Evolutionary conservation across 1,140 invertebrate species (phyloP), one percentile per base, ranked within the genome.

Genomic region (Caenorhabditis brenneri): DNA sequence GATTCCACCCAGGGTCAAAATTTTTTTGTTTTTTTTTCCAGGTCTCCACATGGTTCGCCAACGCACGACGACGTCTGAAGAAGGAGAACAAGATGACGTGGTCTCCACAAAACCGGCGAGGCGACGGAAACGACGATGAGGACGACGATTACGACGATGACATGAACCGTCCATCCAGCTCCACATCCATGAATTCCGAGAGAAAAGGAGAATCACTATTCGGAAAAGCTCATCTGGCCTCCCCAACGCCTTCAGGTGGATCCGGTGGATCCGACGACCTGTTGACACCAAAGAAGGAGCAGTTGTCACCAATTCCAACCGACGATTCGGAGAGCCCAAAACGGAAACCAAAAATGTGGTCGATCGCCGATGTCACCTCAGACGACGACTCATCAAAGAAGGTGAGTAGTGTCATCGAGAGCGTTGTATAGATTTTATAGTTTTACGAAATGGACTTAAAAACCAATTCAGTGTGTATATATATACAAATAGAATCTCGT

Each of bases 31-130:
- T 29, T n/a, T 10, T n/a, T n/a, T 81, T 85, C 36, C 88, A 93
- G 91, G 96, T 97, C 42, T 98, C 96, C 29, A 99, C 97, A 89
- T 99, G 97, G 97, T 99, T 99, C 91, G 97, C 97, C 39, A 99
- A 99, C 91, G 97, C 97, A 15, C 93, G 96, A 86, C 93, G 96
- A 91, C 93, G 96, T 86, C 93, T 97, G 85, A 99, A 99, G 93
- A 99, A 99, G 91, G 97, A 99, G 92, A 99, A 99, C 92, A 99
- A 99, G 92, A 90, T 90, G 88, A 89, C 88, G 15, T 90, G 88
- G 90, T 85, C 86, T 10, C 90, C 89, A 12, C 65, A 88, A 49
- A 87, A 88, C 53, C 55, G 87, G 33, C 31, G 60, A 42, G 85
- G 85, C 22, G 88, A 86, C 33, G 89, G 90, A 33, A 87, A 87